Percentiles rank a stretch among this genome's conserved stretches.
Evolutionary conservation across 2,113 vertebrate species (phyloP).

Genomic region (Pygathrix nemaeus): DNA sequence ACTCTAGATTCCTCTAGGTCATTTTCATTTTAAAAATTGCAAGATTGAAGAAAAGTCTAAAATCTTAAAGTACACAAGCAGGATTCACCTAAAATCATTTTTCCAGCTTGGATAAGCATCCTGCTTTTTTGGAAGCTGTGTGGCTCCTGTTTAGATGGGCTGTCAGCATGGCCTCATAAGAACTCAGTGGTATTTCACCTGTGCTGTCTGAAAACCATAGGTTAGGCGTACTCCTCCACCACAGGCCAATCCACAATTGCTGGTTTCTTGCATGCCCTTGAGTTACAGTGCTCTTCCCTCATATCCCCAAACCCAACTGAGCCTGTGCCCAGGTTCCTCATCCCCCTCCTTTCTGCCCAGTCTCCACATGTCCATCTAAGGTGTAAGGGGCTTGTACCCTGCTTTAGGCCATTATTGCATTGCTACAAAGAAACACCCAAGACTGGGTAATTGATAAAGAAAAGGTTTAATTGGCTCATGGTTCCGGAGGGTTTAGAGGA

Average conservation of each 20-base stretch:
- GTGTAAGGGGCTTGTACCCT: fast-evolving
- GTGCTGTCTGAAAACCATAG: not conserved
- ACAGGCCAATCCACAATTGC: not conserved
- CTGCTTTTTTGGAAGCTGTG: not conserved
- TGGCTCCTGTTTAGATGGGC: not conserved
- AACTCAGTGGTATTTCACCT: not conserved
- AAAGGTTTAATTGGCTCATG: too few relatives aligned
- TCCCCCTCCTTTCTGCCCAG: not conserved
- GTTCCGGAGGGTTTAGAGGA: too few relatives aligned
- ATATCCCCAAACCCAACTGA: not conserved
- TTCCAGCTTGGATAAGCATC: not conserved
- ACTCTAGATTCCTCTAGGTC: not conserved
- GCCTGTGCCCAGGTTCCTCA: not conserved
- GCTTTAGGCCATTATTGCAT: too few relatives aligned
- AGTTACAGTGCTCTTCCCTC: not conserved
- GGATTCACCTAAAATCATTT: not conserved
- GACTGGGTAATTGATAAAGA: too few relatives aligned
- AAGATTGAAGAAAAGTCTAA: not conserved
- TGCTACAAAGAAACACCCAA: too few relatives aligned
- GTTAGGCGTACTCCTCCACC: not conserved
- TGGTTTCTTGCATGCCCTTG: not conserved
- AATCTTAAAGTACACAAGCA: not conserved
- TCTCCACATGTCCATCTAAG: not conserved
- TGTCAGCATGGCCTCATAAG: not conserved
- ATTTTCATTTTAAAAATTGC: not conserved